Percentiles rank a stretch among this genome's conserved stretches.
phyloP scores from a whole-genome alignment of 2,888 invertebrate species.

The Geotrupes spiniger region DNA sequence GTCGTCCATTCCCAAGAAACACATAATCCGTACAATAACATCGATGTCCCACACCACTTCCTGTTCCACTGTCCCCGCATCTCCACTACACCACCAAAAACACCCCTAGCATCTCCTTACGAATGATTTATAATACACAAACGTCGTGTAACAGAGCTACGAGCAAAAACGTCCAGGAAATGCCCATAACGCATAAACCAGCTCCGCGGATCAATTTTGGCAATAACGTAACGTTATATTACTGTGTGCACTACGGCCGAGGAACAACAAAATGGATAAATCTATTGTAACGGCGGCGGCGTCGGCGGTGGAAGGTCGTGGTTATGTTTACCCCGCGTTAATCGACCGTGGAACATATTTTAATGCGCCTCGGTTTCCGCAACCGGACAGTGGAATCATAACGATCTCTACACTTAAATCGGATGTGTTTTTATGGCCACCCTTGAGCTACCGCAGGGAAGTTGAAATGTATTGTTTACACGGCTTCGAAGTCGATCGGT shows the following conservation, averaged over 20 bases:
- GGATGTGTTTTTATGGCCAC: background rate
- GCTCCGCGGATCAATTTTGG: conserved; percentile 1
- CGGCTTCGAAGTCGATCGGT: too few species aligned
- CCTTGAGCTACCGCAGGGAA: too few species aligned
- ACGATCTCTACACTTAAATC: conserved; percentile 12
- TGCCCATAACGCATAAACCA: conserved; percentile 15
- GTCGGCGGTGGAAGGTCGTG: conserved; percentile 4
- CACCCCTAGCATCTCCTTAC: conserved; percentile 4
- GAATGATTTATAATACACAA: conserved; percentile 16
- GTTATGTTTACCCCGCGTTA: conserved; percentile 28
- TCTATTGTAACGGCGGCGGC: background rate
- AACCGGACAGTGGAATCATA: conserved; percentile 22
- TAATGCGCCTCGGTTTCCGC: conserved; percentile 34
- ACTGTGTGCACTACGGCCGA: background rate
- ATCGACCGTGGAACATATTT: conserved; percentile 43
- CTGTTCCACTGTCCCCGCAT: background rate
- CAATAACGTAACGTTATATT: conserved; percentile 13
- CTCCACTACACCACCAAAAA: background rate
- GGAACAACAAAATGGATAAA: background rate
- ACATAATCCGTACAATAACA: background rate
- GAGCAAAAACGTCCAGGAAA: conserved; percentile 19
- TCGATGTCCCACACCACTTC: background rate
- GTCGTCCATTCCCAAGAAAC: too few species aligned
- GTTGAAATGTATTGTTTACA: too few species aligned
- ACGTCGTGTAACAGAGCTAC: conserved; percentile 11